Evolutionary conservation across 2,888 invertebrate genomes (phyloP).

Genomic region (Dyspetes luteomarginatus): DNA sequence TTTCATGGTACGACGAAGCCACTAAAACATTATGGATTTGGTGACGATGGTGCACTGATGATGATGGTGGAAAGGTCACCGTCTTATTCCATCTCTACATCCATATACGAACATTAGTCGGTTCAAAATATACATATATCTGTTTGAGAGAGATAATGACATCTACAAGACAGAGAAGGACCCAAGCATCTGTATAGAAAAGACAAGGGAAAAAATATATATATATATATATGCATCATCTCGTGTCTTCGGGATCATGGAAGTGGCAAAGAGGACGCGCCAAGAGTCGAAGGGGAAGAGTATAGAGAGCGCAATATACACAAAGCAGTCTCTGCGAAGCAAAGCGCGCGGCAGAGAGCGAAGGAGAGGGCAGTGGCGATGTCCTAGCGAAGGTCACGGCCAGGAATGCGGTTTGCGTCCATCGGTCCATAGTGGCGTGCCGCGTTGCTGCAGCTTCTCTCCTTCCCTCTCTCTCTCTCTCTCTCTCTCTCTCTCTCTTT

Average conservation of each 20-base stretch:
- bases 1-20: slow-evolving; percentile 5
- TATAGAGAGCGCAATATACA: slow-evolving; percentile 39
- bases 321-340: slow-evolving; percentile 55
- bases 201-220: neutral
- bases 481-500: slow-evolving; percentile 42
- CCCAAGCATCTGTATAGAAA: too few species aligned
- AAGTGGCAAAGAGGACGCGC: slow-evolving; percentile 41
- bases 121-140: too few species aligned
- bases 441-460: slow-evolving; percentile 73
- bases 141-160: too few species aligned
- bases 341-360: slow-evolving; percentile 54
- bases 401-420: slow-evolving; percentile 83
- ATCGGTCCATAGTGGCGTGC: slow-evolving; percentile 80
- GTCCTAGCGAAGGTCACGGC: slow-evolving; percentile 84
- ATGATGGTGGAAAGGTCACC: slow-evolving; percentile 38
- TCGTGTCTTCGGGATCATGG: slow-evolving; percentile 1
- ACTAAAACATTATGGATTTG: slow-evolving; percentile 51
- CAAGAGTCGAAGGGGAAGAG: slow-evolving; percentile 28
- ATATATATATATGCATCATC: slow-evolving; percentile 9
- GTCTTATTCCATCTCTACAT: slow-evolving; percentile 10
- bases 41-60: slow-evolving; percentile 37
- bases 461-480: slow-evolving; percentile 55
- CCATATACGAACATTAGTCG: neutral
- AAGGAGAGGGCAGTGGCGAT: slow-evolving; percentile 81
- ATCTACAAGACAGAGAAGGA: too few species aligned